Evolutionary conservation across 2,888 invertebrate genomes (phyloP).

Genomic region (Zonitis immaculata): DNA sequence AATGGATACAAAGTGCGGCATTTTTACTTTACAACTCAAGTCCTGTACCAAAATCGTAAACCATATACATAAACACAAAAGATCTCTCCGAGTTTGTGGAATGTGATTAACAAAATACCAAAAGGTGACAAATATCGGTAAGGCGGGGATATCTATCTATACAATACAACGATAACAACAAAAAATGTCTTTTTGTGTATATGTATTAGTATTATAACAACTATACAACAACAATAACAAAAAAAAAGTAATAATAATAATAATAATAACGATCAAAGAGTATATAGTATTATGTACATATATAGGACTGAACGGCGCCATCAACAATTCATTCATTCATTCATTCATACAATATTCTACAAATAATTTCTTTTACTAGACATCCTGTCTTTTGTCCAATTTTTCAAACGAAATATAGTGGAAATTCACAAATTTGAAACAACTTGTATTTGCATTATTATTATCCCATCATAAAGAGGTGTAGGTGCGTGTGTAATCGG

Average conservation of each 20-base stretch:
- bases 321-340: conserved; percentile 30
- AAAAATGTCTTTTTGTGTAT: neutral
- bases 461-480: neutral
- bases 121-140: neutral
- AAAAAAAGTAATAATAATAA: neutral
- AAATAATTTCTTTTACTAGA: conserved; percentile 10
- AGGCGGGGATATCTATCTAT: neutral
- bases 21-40: neutral
- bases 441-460: neutral
- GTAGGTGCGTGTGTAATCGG: too few relatives aligned
- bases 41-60: too few relatives aligned
- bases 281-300: too few relatives aligned
- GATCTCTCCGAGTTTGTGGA: neutral
- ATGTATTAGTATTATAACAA: neutral
- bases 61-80: too few relatives aligned
- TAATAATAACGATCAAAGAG: too few relatives aligned
- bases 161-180: too few relatives aligned
- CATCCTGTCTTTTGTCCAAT: conserved; percentile 14
- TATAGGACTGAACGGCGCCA: conserved; percentile 30
- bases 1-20: neutral
- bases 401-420: conserved; percentile 17
- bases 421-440: conserved; percentile 11
- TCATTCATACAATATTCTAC: neutral
- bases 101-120: neutral
- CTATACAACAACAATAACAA: neutral